Evolutionary conservation across 2,888 invertebrate species (phyloP), one percentile per base, ranked within the genome.

Genomic region (Cheilosia vernalis): DNA sequence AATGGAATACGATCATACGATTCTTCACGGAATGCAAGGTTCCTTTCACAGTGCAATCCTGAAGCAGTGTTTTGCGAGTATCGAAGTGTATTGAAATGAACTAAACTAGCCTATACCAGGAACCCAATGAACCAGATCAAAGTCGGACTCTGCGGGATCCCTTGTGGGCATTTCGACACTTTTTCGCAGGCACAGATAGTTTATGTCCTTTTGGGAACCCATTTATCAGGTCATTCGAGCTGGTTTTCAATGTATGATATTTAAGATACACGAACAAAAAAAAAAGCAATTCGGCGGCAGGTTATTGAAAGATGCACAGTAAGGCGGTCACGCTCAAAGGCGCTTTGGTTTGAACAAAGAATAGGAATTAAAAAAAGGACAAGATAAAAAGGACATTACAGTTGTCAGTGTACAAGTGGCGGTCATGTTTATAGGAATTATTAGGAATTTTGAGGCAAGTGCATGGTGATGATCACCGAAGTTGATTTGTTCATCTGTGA

Each of bases 111-210:
- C 85, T 88, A 88, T 88, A 88, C 88, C 87, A 88, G 84, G 61
- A 83, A 87, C 55, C 60, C 51, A 44, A 61, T 82, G 76, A 63
- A 70, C 74, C 30, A 89, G 89, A 89, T 90, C 89, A 88, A 87
- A 89, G 89, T 73, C 82, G 87, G 78, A 84, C 89, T 78, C 90
- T 80, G 88, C 89, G 87, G 89, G 89, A 88, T 87, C 87, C 87
- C 87, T 88, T 88, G 89, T 90, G 88, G 88, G 89, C 88, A 88
- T 89, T 90, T 90, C 90, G 90, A 89, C 90, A 90, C 90, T 77
- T 85, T 84, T 85, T 85, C 81, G 85, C 85, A 85, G 85, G 13
- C 78, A 70, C 69, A 74, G 24, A 85, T 85, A 81, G 76, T 85
- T 85, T 85, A 85, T 85, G 85, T 81, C 58, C 70, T 77, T 79